These are phyloP conservation scores for Lepidurus apus DNA, from an alignment of 1,140 invertebrate genomes.

Conservation along the genomic window DNA sequence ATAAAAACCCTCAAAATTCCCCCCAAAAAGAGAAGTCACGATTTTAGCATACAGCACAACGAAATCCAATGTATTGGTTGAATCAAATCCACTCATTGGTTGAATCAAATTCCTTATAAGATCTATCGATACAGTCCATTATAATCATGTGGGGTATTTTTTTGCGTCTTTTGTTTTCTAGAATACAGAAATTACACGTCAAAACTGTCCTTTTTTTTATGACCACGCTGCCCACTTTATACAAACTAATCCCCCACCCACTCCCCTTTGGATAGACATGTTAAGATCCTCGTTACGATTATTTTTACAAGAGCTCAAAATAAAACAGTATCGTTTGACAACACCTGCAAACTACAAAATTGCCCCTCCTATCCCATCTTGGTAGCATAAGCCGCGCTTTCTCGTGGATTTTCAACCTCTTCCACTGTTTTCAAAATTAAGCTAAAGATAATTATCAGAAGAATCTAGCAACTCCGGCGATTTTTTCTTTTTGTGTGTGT, in stretches of 20 bases:
- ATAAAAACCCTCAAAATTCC: background rate
- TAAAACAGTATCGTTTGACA: background rate
- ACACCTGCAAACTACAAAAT: slow-evolving; percentile 7
- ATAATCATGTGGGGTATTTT: background rate
- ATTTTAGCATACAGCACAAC: background rate
- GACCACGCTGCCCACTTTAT: background rate
- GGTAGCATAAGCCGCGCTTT: background rate
- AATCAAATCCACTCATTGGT: slow-evolving; percentile 4
- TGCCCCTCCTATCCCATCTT: background rate
- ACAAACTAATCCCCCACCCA: background rate
- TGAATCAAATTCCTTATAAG: background rate
- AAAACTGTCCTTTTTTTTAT: background rate
- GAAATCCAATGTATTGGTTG: slow-evolving; percentile 10
- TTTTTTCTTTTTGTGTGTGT: background rate
- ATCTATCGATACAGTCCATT: slow-evolving; percentile 11
- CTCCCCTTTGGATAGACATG: background rate
- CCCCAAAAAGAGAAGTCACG: background rate
- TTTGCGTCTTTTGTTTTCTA: too few species aligned
- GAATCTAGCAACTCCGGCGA: background rate
- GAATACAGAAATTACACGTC: too few species aligned
- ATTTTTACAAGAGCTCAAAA: background rate
- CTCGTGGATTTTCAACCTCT: background rate
- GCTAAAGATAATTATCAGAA: background rate
- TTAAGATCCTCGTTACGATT: background rate
- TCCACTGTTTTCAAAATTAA: background rate